A percentile compares a stretch with the other conserved stretches of the same genome.
Evolutionary conservation across 2,797 vertebrate genomes (phyloP).

Genomic region (Ataeniobius toweri): DNA sequence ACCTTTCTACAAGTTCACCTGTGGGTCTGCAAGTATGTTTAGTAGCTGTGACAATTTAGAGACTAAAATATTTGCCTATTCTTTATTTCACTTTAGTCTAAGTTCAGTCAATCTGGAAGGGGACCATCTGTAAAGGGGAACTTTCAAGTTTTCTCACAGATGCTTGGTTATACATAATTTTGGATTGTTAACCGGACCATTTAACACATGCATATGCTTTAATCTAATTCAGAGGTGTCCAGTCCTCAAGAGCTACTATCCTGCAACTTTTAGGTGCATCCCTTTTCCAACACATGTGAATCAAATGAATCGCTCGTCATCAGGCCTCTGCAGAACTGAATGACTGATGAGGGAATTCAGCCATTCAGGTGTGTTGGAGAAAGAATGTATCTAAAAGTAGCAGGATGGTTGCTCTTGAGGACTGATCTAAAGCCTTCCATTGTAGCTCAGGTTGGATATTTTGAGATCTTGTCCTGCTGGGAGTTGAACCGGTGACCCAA

Average conservation of each 20-base stretch:
- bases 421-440: not conserved
- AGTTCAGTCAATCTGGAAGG: not conserved
- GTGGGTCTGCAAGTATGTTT: too few relatives aligned
- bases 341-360: too few relatives aligned
- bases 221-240: not conserved
- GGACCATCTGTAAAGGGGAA: not conserved
- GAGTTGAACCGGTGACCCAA: too few relatives aligned
- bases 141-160: not conserved
- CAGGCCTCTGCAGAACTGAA: too few relatives aligned
- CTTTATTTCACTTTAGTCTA: not conserved
- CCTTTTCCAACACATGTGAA: not conserved
- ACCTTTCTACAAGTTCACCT: too few relatives aligned
- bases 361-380: not conserved
- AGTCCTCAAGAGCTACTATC: not conserved
- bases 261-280: not conserved
- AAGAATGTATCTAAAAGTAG: not conserved
- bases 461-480: too few relatives aligned
- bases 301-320: too few relatives aligned
- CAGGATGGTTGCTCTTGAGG: not conserved
- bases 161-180: not conserved
- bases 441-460: too few relatives aligned
- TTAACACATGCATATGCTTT: not conserved
- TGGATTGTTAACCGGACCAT: too few relatives aligned
- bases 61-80: not conserved
- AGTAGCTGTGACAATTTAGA: too few relatives aligned